These are phyloP conservation scores for Masticophis lateralis DNA, from an alignment of 2,797 vertebrate species.

Conservation along the genomic window DNA sequence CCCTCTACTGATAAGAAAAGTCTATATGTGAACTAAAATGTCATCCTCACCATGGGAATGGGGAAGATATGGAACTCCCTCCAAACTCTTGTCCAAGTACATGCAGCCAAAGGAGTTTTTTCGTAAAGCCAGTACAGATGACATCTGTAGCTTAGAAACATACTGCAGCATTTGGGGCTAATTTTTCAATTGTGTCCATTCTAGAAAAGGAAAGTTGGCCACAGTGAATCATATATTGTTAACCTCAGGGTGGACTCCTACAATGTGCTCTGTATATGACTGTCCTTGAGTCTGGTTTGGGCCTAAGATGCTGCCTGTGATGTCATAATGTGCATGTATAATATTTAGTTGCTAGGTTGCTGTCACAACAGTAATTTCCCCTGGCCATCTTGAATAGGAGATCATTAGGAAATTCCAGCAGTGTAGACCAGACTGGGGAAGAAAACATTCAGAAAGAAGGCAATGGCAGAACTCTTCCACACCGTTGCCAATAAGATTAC, in stretches of 20 bases:
- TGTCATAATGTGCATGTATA: not conserved
- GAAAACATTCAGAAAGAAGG: not conserved
- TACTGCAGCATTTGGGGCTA: not conserved
- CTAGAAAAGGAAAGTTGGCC: not conserved
- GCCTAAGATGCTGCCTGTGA: not conserved
- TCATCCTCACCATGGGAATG: not conserved
- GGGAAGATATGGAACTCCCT: not conserved
- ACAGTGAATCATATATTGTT: not conserved
- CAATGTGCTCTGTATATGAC: not conserved
- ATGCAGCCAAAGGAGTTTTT: not conserved
- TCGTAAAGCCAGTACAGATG: not conserved
- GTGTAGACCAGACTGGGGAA: not conserved
- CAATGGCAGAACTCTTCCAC: not conserved
- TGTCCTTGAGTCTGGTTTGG: not conserved
- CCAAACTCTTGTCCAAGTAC: not conserved
- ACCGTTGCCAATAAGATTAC: not conserved
- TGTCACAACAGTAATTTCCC: not conserved
- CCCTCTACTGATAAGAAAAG: not conserved
- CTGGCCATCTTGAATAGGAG: not conserved
- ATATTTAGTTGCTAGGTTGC: not conserved
- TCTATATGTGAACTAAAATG: not conserved
- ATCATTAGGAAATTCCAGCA: not conserved
- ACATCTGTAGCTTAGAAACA: not conserved
- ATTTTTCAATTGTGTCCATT: not conserved
- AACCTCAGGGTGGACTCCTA: not conserved